Evolutionary conservation across 2,888 invertebrate genomes (phyloP).

Genomic region (Smittia aterrima): DNA sequence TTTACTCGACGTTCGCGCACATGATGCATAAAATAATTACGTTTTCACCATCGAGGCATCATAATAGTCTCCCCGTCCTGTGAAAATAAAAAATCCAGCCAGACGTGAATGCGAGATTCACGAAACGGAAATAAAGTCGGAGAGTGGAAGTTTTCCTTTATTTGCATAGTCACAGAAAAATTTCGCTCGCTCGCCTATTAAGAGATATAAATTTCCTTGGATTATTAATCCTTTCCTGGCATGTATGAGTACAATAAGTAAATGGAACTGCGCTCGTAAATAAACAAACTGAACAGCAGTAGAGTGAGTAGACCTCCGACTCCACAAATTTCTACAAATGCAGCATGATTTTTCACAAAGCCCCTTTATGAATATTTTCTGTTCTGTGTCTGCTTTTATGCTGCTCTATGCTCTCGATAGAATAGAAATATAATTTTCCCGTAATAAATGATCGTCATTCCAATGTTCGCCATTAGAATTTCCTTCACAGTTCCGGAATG

Average conservation of each 20-base stretch:
- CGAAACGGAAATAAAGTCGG: conserved; percentile 34
- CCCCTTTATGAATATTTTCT: background rate
- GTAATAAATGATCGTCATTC: conserved; percentile 35
- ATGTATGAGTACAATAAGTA: conserved; percentile 15
- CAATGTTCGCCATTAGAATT: conserved; percentile 37
- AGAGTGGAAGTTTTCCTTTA: conserved; percentile 17
- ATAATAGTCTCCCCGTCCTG: background rate
- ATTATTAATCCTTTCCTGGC: conserved; percentile 39
- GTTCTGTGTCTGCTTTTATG: background rate
- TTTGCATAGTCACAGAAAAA: conserved; percentile 25
- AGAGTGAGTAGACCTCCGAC: background rate
- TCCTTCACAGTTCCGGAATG: background rate
- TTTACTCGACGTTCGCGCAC: background rate
- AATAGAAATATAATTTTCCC: conserved; percentile 33
- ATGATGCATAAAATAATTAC: conserved; percentile 34
- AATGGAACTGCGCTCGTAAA: background rate
- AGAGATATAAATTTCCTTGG: conserved; percentile 35
- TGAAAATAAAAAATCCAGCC: background rate
- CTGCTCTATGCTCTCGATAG: conserved; percentile 11
- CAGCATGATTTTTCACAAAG: conserved; percentile 11
- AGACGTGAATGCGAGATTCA: conserved; percentile 17
- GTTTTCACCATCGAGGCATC: background rate
- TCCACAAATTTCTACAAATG: background rate
- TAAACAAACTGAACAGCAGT: background rate
- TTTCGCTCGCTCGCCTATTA: conserved; percentile 27